Evolutionary conservation across 1,140 invertebrate species (phyloP).

Genomic region (Hylaeus anthracinus): DNA sequence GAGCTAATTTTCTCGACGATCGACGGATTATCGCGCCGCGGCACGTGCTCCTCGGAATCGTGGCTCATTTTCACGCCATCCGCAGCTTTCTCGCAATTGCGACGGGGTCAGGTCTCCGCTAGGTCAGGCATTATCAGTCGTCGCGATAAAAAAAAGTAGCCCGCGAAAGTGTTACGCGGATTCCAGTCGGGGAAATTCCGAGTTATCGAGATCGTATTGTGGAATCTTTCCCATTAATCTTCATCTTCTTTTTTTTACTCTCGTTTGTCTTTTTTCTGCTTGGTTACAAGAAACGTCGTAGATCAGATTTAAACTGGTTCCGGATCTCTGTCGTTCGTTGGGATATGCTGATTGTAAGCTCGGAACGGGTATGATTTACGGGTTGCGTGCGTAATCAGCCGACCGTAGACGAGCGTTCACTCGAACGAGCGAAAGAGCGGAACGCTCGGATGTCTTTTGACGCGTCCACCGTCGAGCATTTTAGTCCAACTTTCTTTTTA

Average conservation of each 20-base stretch:
- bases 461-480: too few relatives aligned
- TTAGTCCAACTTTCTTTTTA: too few relatives aligned
- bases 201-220: background rate
- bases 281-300: background rate
- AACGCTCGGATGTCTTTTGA: too few relatives aligned
- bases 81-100: background rate
- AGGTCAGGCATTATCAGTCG: background rate
- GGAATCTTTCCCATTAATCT: background rate
- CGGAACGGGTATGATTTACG: too few relatives aligned
- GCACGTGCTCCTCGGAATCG: background rate
- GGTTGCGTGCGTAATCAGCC: too few relatives aligned
- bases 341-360: too few relatives aligned
- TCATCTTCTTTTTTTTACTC: too few relatives aligned
- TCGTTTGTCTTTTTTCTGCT: too few relatives aligned
- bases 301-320: too few relatives aligned
- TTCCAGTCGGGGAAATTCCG: background rate
- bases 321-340: too few relatives aligned
- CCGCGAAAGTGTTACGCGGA: background rate
- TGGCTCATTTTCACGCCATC: background rate
- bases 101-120: background rate
- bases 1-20: constrained; percentile 14
- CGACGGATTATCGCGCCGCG: background rate
- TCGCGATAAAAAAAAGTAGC: background rate
- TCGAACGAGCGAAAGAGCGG: too few relatives aligned
- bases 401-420: too few relatives aligned